Evolutionary conservation across 2,888 invertebrate species (phyloP), one percentile per base, ranked within the genome.

Genomic region (Pachydiplax longipennis): DNA sequence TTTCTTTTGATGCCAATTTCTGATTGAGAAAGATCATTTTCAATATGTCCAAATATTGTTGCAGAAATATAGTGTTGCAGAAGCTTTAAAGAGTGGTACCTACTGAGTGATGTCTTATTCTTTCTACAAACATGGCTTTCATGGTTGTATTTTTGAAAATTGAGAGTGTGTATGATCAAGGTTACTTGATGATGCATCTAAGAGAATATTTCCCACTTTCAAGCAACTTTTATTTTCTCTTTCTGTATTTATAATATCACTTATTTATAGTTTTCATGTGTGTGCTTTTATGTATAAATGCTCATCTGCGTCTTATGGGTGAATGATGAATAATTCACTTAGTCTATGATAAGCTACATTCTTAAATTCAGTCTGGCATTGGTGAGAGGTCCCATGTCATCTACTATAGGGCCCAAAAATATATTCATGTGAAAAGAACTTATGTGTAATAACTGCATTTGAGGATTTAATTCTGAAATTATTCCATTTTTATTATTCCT

Each of bases 401-500:
- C 87, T 53, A 13, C 18, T 13, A 37, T 2, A 65, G 87, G n/a
- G 65, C 87, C 48, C 61, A 37, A 40, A 87, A 31, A 83, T 65
- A 65, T 58, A 83, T 65, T 31, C 1, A 31, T 73, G 10, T 31
- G 13, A 25, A 35, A 65, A 87, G 58, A 87, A 35, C 53, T 31
- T 31, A 22, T 40, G 82, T 58, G 58, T 18, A 83, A 83, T 65
- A 87, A 37, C 87, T 25, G 35, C 35, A 87, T 65, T 15, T 25
- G 65, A 87, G 58, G 61, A n/a, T 58, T 65, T 37, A 61, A 87
- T 87, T 40, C 58, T 61, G 58, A n/a, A n/a, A n/a, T n/a, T n/a
- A n/a, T n/a, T n/a, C n/a, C 87, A 87, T 87, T 87, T 87, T 87
- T 87, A 83, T 83, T 65, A 87, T 58, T 87, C 87, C 58, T 87